These are phyloP conservation scores for Mesochorus sp. DNA, from an alignment of 2,888 invertebrate species.

Conservation along the genomic window DNA sequence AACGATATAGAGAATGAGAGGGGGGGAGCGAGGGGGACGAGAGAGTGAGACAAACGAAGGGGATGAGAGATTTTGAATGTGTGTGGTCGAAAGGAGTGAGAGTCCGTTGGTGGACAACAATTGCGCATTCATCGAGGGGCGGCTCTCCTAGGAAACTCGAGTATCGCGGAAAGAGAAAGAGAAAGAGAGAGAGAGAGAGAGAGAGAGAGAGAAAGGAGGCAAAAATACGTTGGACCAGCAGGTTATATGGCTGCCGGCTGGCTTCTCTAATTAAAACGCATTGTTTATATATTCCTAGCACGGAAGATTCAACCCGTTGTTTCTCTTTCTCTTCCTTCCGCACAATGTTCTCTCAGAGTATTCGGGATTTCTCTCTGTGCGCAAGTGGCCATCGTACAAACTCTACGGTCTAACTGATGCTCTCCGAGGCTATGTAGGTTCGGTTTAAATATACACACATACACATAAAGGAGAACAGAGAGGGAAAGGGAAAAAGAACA, in stretches of 20 bases:
- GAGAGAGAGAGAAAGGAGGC: not conserved
- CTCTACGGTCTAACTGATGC: constrained; percentile 54
- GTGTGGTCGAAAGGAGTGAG: constrained; percentile 38
- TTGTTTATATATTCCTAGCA: constrained; percentile 79
- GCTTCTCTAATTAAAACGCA: constrained; percentile 79
- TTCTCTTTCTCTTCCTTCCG: constrained; percentile 7
- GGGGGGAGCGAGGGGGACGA: not conserved
- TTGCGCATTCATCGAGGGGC: constrained; percentile 72
- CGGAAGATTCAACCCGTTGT: constrained; percentile 61
- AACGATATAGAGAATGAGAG: constrained; percentile 1
- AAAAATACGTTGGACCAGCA: constrained; percentile 55
- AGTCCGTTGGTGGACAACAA: constrained; percentile 64
- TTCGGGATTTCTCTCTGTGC: constrained; percentile 36
- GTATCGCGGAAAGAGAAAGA: constrained; percentile 6
- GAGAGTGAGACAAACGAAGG: not conserved
- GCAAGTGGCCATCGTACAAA: constrained; percentile 49
- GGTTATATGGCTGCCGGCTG: constrained; percentile 53
- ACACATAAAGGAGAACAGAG: not conserved
- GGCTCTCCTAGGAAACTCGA: constrained; percentile 24
- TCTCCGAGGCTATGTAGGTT: not conserved
- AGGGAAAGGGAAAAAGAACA: not conserved
- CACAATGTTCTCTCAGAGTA: constrained; percentile 22
- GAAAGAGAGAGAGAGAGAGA: not conserved
- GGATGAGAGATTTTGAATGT: constrained; percentile 14
- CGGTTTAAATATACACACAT: not conserved